Conservation (phyloP, 2,797 vertebrate genomes). For the Xenopus petersii region DNA sequence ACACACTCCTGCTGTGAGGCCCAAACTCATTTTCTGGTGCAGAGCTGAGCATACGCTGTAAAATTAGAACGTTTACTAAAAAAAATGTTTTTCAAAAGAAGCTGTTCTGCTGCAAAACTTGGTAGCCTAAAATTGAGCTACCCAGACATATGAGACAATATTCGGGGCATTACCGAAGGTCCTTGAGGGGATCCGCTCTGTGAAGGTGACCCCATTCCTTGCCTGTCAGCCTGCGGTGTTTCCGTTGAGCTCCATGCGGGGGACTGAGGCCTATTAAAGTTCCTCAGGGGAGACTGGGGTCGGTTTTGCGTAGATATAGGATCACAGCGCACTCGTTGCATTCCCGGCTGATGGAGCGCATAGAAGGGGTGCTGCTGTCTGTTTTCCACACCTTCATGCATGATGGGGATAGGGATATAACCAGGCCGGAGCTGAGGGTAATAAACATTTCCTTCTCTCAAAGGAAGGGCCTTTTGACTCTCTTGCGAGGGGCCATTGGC, state of each 20-base stretch:
- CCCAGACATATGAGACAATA: no score
- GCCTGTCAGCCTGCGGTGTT: constrained; percentile 65
- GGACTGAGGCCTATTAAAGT: constrained; percentile 73
- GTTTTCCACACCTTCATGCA: constrained; percentile 81
- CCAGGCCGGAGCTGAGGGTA: constrained; percentile 93
- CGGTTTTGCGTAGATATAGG: constrained; percentile 51
- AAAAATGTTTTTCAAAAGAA: no score
- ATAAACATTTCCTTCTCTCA: constrained; percentile 73
- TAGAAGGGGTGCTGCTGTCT: constrained; percentile 75
- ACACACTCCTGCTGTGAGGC: no score
- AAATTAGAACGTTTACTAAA: no score
- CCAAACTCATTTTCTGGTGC: no score
- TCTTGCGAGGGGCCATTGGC: constrained; percentile 86
- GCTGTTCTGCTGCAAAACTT: no score
- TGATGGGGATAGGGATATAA: constrained; percentile 89
- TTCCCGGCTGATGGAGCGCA: constrained; percentile 72
- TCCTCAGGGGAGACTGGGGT: constrained; percentile 74
- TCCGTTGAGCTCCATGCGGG: constrained; percentile 72
- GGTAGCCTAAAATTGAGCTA: no score
- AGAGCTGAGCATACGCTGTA: no score
- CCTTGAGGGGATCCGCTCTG: constrained; percentile 70
- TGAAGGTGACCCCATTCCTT: constrained; percentile 63
- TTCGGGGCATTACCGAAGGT: constrained; percentile 75
- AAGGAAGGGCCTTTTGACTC: constrained; percentile 62
- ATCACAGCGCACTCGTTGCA: constrained; percentile 78